These are phyloP conservation scores for Neria commutata DNA, from an alignment of 2,888 invertebrate genomes.

Conservation along the genomic window DNA sequence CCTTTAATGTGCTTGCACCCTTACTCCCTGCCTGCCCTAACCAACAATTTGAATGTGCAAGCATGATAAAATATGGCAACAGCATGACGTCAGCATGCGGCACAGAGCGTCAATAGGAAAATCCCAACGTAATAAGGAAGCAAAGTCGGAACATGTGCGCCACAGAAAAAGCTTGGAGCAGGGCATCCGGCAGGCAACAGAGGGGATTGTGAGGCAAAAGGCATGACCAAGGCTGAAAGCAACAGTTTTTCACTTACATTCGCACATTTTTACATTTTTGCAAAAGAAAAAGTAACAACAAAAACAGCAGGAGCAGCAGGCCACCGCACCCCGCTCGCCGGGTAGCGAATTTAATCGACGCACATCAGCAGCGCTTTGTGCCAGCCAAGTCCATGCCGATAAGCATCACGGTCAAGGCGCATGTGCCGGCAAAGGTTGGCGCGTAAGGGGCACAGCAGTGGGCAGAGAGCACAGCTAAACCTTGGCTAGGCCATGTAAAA, in stretches of 20 bases:
- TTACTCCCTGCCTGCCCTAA: no score
- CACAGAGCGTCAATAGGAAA: slow-evolving; percentile 18
- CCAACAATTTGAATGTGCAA: slow-evolving; percentile 15
- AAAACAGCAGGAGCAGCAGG: slow-evolving; percentile 27
- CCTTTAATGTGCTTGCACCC: no score
- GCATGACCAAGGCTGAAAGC: slow-evolving; percentile 1
- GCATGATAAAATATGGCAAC: slow-evolving; percentile 15
- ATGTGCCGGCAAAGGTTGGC: slow-evolving; percentile 35
- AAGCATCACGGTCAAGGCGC: slow-evolving; percentile 39
- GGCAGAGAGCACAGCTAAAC: background rate
- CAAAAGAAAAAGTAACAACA: no score
- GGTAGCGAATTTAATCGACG: background rate
- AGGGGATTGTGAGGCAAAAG: no score
- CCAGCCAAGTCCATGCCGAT: slow-evolving; percentile 12
- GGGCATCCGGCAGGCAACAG: no score
- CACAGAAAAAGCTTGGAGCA: no score
- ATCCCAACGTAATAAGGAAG: slow-evolving; percentile 3
- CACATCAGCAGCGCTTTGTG: background rate
- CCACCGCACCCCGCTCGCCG: slow-evolving; percentile 14
- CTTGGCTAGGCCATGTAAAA: slow-evolving; percentile 31
- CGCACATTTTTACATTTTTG: slow-evolving; percentile 16
- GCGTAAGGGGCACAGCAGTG: background rate
- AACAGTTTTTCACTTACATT: slow-evolving; percentile 17
- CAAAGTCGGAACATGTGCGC: background rate
- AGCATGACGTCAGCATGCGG: slow-evolving; percentile 28